phyloP scores from a whole-genome alignment of 1,140 invertebrate species.

The Heterodera schachtii region DNA sequence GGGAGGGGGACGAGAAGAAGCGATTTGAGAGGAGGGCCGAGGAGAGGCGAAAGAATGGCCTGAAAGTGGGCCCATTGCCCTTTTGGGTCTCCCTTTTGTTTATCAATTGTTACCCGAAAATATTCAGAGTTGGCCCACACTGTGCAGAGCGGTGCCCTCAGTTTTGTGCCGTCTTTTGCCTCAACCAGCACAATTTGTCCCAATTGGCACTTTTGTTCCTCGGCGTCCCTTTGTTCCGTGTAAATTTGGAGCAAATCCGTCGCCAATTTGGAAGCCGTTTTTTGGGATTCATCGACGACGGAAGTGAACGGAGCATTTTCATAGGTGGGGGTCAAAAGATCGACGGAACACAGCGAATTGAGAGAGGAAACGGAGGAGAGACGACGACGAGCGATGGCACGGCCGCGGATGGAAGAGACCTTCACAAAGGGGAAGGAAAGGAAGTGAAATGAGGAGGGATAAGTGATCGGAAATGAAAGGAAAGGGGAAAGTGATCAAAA shows the following conservation, averaged over 20 bases:
- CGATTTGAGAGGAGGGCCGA: background rate
- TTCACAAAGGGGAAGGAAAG: background rate
- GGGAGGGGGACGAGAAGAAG: background rate
- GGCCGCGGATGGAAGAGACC: slow-evolving; percentile 17
- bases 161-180: slow-evolving; percentile 49
- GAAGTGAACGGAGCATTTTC: slow-evolving; percentile 38
- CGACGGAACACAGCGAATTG: slow-evolving; percentile 62
- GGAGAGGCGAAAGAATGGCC: background rate
- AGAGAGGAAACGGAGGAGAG: slow-evolving; percentile 38
- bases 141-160: slow-evolving; percentile 55
- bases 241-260: slow-evolving; percentile 60
- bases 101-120: slow-evolving; percentile 18
- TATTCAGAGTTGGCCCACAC: slow-evolving; percentile 59
- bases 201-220: background rate
- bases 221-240: slow-evolving; percentile 29
- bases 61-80: background rate
- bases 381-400: slow-evolving; percentile 25
- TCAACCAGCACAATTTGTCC: slow-evolving; percentile 54
- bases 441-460: too few species aligned
- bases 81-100: background rate
- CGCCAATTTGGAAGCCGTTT: slow-evolving; percentile 50
- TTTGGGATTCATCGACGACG: slow-evolving; percentile 31
- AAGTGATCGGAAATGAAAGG: too few species aligned
- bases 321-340: slow-evolving; percentile 55
- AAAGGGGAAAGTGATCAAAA: too few species aligned